Percentiles rank a stretch among this genome's conserved stretches.
Evolutionary conservation across 2,888 invertebrate species (phyloP).

Genomic region (Tachina grossa): DNA sequence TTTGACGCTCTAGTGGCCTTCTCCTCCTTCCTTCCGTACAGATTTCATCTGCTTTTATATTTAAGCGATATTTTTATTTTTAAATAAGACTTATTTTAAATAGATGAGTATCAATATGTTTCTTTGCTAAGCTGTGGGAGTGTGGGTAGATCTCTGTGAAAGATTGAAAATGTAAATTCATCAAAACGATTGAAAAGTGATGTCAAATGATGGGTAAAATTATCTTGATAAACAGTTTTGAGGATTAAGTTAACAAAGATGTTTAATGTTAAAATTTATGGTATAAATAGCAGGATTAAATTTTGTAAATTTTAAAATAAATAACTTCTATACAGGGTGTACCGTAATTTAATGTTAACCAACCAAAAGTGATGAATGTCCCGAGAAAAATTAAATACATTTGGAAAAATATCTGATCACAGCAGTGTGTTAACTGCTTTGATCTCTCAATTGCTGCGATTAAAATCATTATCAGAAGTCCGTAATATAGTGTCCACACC

Average conservation of each 20-base stretch:
- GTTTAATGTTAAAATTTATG: constrained; percentile 17
- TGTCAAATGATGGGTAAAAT: constrained; percentile 77
- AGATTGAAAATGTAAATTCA: constrained; percentile 70
- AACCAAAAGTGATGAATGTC: too few species aligned
- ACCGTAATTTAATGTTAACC: too few species aligned
- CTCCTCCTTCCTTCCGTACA: not conserved
- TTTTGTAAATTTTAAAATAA: constrained; percentile 13
- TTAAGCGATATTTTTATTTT: constrained; percentile 48
- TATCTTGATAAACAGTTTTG: constrained; percentile 64
- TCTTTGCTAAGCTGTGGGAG: constrained; percentile 18
- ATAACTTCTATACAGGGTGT: not conserved
- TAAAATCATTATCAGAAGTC: too few species aligned
- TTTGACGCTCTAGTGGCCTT: constrained; percentile 36
- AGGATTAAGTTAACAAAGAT: constrained; percentile 55
- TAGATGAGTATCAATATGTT: constrained; percentile 21
- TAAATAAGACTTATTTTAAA: constrained; percentile 62
- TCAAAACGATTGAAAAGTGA: constrained; percentile 78
- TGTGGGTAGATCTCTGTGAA: constrained; percentile 26
- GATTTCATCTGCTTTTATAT: constrained; percentile 27
- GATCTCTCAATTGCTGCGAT: too few species aligned
- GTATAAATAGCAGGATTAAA: constrained; percentile 8
- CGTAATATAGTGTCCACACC: too few species aligned
- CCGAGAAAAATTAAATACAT: too few species aligned
- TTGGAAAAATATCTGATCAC: too few species aligned
- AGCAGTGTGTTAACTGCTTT: too few species aligned